phyloP scores from a whole-genome alignment of 2,888 invertebrate species.

The Drosophila macrothrix region DNA sequence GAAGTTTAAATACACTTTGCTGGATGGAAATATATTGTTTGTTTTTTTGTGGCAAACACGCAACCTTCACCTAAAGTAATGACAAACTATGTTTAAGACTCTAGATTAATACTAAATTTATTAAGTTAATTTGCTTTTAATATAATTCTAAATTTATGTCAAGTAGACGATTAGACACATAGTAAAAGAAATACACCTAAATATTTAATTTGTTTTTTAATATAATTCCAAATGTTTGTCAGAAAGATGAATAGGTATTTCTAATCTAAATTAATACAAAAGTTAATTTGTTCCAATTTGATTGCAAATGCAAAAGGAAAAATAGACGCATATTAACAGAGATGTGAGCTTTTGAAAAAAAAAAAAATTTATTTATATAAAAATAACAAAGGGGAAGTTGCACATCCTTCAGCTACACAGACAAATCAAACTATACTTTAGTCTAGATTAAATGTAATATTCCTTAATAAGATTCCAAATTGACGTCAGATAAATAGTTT shows the following conservation, averaged over 20 bases:
- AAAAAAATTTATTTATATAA: background rate
- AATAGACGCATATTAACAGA: background rate
- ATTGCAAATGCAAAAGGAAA: no score
- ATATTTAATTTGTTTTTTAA: background rate
- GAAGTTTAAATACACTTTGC: constrained; percentile 12
- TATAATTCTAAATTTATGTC: no score
- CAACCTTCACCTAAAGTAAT: background rate
- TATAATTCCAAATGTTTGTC: background rate
- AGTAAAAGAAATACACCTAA: background rate
- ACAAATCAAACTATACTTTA: background rate
- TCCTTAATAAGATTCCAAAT: background rate
- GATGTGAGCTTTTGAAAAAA: background rate
- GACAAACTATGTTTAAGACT: background rate
- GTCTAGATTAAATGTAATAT: background rate
- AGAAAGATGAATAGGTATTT: background rate
- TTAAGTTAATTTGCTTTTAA: background rate
- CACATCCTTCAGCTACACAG: background rate
- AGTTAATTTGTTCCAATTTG: no score
- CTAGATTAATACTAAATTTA: background rate
- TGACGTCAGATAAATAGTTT: background rate
- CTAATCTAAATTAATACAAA: background rate
- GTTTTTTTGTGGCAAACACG: background rate
- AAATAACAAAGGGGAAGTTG: background rate
- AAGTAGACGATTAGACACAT: background rate
- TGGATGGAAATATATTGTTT: no score